Conservation (phyloP, 2,113 vertebrate species). For the Brachypteracias leptosomus region DNA sequence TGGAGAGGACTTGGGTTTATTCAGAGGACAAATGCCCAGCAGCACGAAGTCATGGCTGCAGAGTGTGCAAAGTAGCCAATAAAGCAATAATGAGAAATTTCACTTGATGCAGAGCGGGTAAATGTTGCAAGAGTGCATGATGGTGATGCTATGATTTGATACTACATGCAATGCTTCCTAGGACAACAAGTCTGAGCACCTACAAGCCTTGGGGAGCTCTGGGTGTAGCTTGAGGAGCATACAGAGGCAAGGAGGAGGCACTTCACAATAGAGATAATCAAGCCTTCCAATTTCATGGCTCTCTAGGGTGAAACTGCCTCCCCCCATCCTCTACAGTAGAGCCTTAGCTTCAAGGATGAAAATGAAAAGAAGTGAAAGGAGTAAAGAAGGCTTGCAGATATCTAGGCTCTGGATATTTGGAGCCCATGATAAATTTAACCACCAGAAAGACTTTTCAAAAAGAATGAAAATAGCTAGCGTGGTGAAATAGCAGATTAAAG, state of each 20-base stretch:
- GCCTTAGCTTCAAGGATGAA: not conserved
- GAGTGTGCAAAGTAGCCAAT: too few relatives aligned
- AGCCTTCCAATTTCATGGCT: not conserved
- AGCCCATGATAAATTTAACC: slow-evolving; percentile 18
- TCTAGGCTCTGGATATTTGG: not conserved
- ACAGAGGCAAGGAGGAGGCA: not conserved
- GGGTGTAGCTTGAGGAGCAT: not conserved
- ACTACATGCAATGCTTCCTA: not conserved
- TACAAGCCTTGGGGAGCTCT: not conserved
- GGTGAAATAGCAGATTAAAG: slow-evolving; percentile 30
- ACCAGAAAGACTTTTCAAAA: not conserved
- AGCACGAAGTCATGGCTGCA: not conserved
- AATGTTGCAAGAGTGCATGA: not conserved
- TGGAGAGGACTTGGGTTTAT: not conserved
- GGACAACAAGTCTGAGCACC: not conserved
- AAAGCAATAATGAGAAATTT: too few relatives aligned
- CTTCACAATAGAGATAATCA: not conserved
- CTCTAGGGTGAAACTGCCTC: not conserved
- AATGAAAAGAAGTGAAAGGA: not conserved
- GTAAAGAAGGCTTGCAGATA: not conserved
- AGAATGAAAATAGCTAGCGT: slow-evolving; percentile 20
- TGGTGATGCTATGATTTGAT: not conserved
- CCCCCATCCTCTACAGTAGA: not conserved
- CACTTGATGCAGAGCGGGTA: too few relatives aligned
- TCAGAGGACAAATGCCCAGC: not conserved